These are phyloP conservation scores for Drosophila persimilis DNA, from an alignment of 1,140 invertebrate species.

Conservation along the genomic window DNA sequence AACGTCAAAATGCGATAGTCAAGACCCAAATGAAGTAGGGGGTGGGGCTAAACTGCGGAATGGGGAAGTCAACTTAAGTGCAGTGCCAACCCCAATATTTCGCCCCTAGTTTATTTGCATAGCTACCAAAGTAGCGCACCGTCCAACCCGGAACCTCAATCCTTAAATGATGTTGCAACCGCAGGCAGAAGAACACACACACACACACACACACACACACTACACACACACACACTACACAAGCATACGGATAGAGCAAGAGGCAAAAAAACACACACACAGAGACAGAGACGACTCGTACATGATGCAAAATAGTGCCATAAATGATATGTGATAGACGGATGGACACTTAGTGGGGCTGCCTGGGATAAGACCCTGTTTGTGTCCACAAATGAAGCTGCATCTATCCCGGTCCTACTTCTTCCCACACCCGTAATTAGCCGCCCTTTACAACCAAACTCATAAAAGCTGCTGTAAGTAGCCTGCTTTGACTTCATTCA, in stretches of 20 bases:
- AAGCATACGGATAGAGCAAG: conserved; percentile 6
- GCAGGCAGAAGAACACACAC: conserved; percentile 27
- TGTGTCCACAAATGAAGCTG: conserved; percentile 44
- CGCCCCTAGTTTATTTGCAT: conserved; percentile 31
- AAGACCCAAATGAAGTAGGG: conserved; percentile 39
- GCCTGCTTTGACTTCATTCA: conserved; percentile 40
- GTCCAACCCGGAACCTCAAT: neutral
- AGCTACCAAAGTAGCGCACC: conserved; percentile 31
- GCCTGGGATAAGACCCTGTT: conserved; percentile 41
- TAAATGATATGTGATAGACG: conserved; percentile 73
- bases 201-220: neutral
- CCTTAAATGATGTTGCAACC: conserved; percentile 38
- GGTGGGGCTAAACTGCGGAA: neutral
- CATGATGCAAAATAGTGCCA: conserved; percentile 42
- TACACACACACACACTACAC: neutral
- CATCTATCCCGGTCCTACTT: conserved; percentile 12
- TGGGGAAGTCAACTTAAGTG: conserved; percentile 20
- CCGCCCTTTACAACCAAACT: conserved; percentile 16
- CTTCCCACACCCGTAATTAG: conserved; percentile 51
- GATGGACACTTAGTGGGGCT: conserved; percentile 43
- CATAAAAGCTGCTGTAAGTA: conserved; percentile 42
- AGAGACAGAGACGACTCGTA: too few species aligned
- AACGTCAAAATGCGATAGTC: conserved; percentile 71
- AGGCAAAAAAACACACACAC: neutral
- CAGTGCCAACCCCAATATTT: conserved; percentile 3